Evolutionary conservation across 2,113 vertebrate genomes (phyloP).

Genomic region (Papio anubis): DNA sequence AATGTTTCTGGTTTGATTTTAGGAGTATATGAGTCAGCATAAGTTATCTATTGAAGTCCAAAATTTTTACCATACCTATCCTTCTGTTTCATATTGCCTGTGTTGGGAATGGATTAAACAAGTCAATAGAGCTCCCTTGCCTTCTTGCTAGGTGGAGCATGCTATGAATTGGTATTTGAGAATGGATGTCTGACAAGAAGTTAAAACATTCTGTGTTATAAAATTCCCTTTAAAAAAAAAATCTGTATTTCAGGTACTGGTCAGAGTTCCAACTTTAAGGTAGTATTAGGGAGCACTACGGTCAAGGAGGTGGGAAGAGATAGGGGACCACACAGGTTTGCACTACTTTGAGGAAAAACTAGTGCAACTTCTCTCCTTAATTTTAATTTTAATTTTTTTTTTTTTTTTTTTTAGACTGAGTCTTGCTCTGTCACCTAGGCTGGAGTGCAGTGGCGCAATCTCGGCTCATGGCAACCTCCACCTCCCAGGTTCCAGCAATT

Average conservation of each 20-base stretch:
- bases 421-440: too few species aligned
- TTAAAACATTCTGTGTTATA: background rate
- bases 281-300: background rate
- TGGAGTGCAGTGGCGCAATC: too few species aligned
- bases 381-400: background rate
- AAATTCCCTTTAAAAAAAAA: background rate
- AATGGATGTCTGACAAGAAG: conserved; percentile 4
- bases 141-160: background rate
- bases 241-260: background rate
- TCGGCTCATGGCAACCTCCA: too few species aligned
- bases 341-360: background rate
- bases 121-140: background rate
- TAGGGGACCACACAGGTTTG: background rate
- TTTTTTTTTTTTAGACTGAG: too few species aligned
- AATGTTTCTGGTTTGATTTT: conserved; percentile 13
- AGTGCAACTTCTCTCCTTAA: background rate
- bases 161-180: background rate
- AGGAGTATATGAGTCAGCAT: background rate
- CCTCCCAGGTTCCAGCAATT: too few species aligned
- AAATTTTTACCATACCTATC: background rate
- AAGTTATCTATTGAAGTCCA: background rate
- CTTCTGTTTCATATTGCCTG: conserved; percentile 1
- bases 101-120: background rate
- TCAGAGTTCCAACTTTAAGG: background rate
- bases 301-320: background rate